Base-by-base conservation (phyloP, 2,797 vertebrate genomes). In the Mallotus villosus region DNA sequence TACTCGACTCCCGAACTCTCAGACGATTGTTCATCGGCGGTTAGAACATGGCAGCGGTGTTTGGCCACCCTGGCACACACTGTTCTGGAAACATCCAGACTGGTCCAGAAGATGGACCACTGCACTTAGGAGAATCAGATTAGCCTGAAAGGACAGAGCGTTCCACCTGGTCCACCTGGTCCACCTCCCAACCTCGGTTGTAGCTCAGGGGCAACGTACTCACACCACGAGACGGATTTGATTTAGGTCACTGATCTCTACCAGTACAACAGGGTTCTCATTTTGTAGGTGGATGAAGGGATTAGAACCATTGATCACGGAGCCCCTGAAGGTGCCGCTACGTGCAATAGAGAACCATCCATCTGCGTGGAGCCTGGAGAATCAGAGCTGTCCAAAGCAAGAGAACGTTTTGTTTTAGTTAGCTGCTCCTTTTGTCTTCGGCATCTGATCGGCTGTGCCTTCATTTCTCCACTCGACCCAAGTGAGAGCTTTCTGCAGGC, bases 371-470 rank as follows among this genome's bases (percentile, higher is more conserved):
- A 59, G 58, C 22, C 58, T 22, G 17, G 49, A 67, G 64, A 66
- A 49, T 1, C 24, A 11, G 24, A 4, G 8, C 19, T 53, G 17
- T 53, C 46, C 1, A 27, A 27, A 53, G 14, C 51, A n/a, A 53
- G 16, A 25, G 58, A 60, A 37, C 2, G 12, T 21, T 37, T n/a
- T 37, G 19, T 68, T 24, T 21, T n/a, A 1, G n/a, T 58, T n/a
- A 22, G 66, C 19, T 2, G n/a, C 5, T 34, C 12, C 57, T 32
- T 24, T 17, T 21, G 53, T 22, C 17, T 9, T 32, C 32, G 1
- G 29, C 67, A 16, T 61, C 37, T 29, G 63, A 70, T 55, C 75
- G 74, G 66, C 69, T 63, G 86, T 87, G 84, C 84, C 86, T 87
- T 71, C 74, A 65, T 80, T 82, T 73, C 59, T 63, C 64, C 57